Base-by-base conservation (phyloP, 2,888 invertebrate species). In the Cephus pygmeus region DNA sequence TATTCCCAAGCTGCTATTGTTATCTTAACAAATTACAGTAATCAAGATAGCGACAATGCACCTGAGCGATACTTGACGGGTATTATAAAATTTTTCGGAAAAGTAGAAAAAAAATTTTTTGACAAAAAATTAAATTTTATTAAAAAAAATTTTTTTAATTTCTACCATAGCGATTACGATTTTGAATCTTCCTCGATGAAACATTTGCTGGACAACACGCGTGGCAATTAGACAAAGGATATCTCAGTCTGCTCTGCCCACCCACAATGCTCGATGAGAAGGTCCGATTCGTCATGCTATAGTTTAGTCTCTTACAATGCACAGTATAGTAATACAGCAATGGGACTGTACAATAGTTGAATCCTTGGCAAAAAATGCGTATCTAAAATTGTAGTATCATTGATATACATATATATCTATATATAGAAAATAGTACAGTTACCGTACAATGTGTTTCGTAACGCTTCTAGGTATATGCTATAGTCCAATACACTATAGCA, bases 161-260 rank as follows among this genome's bases (percentile, higher is more conserved):
- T 23, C 23, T 15, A 56, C 23, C 0, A 2, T 9, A 2, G 1
- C 9, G 2, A 15, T 6, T 56, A 56, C 23, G 56, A 69, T 71
- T 15, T 30, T 12, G 3, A 71, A 0, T 31, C 6, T 71, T 71
- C 4, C 2, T 9, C 31, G 31, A 4, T 15, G 15, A 33, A 15
- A 9, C 2, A 71, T 71, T 34, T 1, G 30, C 6, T 6, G 71
- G 15, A 31, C 12, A n/a, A 2, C 12, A 15, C 15, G 12, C 71
- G 15, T 75, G 77, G 75, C 75, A 75, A 77, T 75, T 77, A 75
- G 69, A 77, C 74, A 75, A 74, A 23, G 75, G 77, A 77, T 77
- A 77, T 74, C 75, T 77, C 75, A 74, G 77, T 69, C 75, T 6
- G 75, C 75, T 73, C 75, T 75, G 77, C 77, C 77, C 77, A 77